Conservation (phyloP, 2,888 invertebrate genomes). For the Acrobasis repandana region DNA sequence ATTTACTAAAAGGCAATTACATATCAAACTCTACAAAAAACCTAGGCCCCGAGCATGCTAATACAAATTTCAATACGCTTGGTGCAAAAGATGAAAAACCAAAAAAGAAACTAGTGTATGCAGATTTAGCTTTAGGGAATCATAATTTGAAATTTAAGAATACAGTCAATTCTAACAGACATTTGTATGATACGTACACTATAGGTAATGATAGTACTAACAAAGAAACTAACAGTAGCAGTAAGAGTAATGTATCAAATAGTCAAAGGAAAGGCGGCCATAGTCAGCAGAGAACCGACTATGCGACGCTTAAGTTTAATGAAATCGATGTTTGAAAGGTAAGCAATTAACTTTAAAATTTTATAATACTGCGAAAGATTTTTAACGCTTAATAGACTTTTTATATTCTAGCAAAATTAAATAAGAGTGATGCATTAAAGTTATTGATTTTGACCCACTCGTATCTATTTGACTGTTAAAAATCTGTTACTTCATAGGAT, state of each 20-base stretch:
- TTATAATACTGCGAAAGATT: not conserved
- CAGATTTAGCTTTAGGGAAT: constrained; percentile 80
- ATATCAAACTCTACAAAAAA: constrained; percentile 78
- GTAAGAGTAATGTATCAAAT: constrained; percentile 64
- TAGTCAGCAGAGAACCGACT: constrained; percentile 68
- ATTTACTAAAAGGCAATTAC: constrained; percentile 75
- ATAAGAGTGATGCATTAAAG: too few relatives aligned
- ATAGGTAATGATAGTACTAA: constrained; percentile 70
- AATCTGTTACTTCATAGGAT: too few relatives aligned
- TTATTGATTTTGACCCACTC: too few relatives aligned
- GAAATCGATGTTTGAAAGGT: constrained; percentile 81
- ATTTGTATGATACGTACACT: constrained; percentile 79
- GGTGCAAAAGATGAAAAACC: constrained; percentile 71
- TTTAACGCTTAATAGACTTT: too few relatives aligned
- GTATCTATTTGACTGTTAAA: too few relatives aligned
- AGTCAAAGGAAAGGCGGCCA: constrained; percentile 58
- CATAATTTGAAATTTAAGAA: constrained; percentile 83
- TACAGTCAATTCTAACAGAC: constrained; percentile 82
- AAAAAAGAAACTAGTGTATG: constrained; percentile 79
- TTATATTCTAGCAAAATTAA: too few relatives aligned
- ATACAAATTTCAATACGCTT: constrained; percentile 62
- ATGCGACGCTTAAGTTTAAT: constrained; percentile 78
- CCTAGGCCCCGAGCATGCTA: constrained; percentile 62
- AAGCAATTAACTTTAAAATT: constrained; percentile 42
- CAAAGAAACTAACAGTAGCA: constrained; percentile 67